Evolutionary conservation across 2,113 vertebrate genomes (phyloP), one percentile per base, ranked within the genome.

Genomic region (Phylloscopus whistleri): DNA sequence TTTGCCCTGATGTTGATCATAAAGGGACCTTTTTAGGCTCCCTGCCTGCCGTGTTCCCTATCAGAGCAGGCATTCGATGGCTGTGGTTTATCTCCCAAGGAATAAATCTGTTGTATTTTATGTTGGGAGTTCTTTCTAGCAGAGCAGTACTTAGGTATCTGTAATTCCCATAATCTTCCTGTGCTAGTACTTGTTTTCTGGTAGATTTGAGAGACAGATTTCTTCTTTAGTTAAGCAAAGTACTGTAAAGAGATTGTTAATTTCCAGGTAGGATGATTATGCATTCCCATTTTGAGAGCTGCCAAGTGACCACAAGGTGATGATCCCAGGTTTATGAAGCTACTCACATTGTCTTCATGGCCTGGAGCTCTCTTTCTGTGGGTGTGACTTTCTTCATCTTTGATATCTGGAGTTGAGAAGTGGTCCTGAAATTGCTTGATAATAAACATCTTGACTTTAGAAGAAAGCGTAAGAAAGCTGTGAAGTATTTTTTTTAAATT

Each of bases 1-100:
- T 69, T 84, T 72, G 28, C 21, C 24, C 8, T 63, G 31, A 17
- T 33, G n/a, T 11, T 64, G 43, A 48, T 85, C 0, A 1, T 11
- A 7, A 44, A 35, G 33, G 43, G 48, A 24, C 12, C 1, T 59
- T 63, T 37, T 46, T 24, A 55, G 48, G 27, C 23, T 87, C 48
- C 16, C 6, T 82, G 30, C n/a, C 51, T 73, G 35, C 62, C 0
- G 0, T 63, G 30, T 26, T 90, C 43, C 31, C 6, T 49, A 1
- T 53, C 39, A 67, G 17, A 66, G 28, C 11, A 73, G 51, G 11
- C 19, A 24, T 67, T 88, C 77, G 51, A 0, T 52, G 31, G 9
- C 77, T 81, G 1, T 35, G 6, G 18, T 51, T 31, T 76, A 7
- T 52, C 39, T 68, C 33, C 43, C 51, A 67, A 14, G 28, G 37